Base-by-base conservation (phyloP, 1,140 invertebrate genomes). In the Philaenus spumarius region DNA sequence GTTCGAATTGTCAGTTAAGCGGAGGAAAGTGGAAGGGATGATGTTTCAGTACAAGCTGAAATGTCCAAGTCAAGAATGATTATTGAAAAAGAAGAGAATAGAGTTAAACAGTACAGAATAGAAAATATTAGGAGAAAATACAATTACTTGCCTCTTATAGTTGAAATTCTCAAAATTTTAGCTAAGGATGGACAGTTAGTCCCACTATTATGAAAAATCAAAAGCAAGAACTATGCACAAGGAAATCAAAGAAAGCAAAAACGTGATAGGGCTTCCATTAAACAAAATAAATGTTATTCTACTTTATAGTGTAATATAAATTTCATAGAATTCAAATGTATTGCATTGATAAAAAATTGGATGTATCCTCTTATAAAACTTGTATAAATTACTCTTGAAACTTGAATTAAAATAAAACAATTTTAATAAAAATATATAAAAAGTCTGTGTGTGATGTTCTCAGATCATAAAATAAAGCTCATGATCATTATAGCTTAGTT, bases 61-160 rank as follows among this genome's bases (percentile, higher is more conserved):
- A 78, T 95, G 14, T 78, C 80, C 40, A 80, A 85, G 63, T 71
- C 97, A 14, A 80, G 85, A 62, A 74, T 82, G 55, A 67, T 95
- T 20, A 89, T 98, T 43, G 83, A 87, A 61, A 86, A 93, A 62
- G 96, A 99, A 77, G 86, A 94, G 39, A 79, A 78, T 37, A 98
- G 97, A 74, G 82, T 84, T 64, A 81, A 84, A 59, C 78, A 83
- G 62, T 95, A 95, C 73, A 82, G 87, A 72, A 78, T 89, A 42
- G 97, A 99, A 73, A 97, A 98, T 73, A 85, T 93, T 24, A 80
- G 96, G 35, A 78, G 96, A 52, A 91, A 92, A 70, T 97, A 99
- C 72, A 99, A 99, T 73, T 99, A 99, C 74, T 77, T 98, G 54
- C 97, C 97, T 1, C 85, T 99, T 54, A 98, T 99, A 59, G 89